Percentiles rank a stretch among this genome's conserved stretches.
Evolutionary conservation across 2,888 invertebrate species (phyloP).

Genomic region (Epistrophe grossulariae): DNA sequence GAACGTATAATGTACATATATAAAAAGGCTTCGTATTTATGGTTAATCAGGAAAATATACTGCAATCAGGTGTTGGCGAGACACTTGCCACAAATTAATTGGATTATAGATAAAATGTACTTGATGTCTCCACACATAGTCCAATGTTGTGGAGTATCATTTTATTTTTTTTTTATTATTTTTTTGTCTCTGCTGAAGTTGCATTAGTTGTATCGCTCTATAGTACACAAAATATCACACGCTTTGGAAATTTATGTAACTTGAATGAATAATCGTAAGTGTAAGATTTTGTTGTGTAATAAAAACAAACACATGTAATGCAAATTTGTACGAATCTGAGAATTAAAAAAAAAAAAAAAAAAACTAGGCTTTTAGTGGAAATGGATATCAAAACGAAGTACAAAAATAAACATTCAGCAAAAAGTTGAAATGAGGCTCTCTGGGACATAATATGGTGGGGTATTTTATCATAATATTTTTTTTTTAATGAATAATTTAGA

Average conservation of each 20-base stretch:
- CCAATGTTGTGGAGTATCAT: conserved; percentile 46
- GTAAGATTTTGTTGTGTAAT: conserved; percentile 57
- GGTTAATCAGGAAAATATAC: conserved; percentile 58
- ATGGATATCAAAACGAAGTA: background rate
- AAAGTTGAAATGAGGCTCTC: background rate
- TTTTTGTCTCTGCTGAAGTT: background rate
- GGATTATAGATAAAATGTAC: conserved; percentile 67
- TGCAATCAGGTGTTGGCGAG: conserved; percentile 73
- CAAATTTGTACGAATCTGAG: conserved; percentile 55
- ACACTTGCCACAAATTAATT: conserved; percentile 76
- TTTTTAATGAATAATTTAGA: background rate
- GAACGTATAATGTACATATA: background rate
- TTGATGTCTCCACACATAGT: conserved; percentile 49
- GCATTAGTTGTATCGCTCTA: conserved; percentile 14
- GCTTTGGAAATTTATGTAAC: conserved; percentile 58
- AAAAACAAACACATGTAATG: conserved; percentile 56
- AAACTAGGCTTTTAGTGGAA: background rate
- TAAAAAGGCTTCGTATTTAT: conserved; percentile 33
- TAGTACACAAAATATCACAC: conserved; percentile 65
- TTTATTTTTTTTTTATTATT: conserved; percentile 22
- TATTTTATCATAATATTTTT: background rate
- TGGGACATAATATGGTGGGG: background rate
- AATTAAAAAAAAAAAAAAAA: conserved; percentile 31
- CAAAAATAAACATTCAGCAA: background rate
- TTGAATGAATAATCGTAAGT: conserved; percentile 52